Percentiles rank a stretch among this genome's conserved stretches.
phyloP scores from a whole-genome alignment of 35 echinoderm and acorn worm genomes.

The Nesometra sesokonis region DNA sequence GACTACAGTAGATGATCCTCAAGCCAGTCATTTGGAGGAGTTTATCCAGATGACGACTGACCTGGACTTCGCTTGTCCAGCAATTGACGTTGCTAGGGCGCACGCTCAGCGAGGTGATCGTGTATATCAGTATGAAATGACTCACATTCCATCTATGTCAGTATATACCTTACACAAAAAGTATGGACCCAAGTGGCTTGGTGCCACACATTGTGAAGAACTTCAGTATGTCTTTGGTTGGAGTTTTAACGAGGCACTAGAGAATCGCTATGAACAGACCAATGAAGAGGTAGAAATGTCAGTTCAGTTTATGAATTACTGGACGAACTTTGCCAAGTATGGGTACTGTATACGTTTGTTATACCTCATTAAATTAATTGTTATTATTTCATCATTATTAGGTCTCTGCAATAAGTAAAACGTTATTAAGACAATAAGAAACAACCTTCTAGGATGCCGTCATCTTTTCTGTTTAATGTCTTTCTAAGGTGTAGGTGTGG shows the following conservation, averaged over 20 bases:
- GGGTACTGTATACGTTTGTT: too few species aligned
- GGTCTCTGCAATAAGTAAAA: too few species aligned
- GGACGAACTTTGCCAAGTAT: conserved; percentile 83
- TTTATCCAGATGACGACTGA: background rate
- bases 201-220: conserved; percentile 62
- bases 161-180: background rate
- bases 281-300: conserved; percentile 37
- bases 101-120: background rate
- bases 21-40: background rate
- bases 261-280: background rate
- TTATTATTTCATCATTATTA: too few species aligned
- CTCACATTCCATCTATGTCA: background rate
- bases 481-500: too few species aligned
- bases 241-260: conserved; percentile 15
- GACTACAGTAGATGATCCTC: background rate
- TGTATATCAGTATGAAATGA: background rate
- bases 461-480: too few species aligned
- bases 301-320: conserved; percentile 48
- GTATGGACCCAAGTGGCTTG: conserved; percentile 39
- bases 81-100: background rate
- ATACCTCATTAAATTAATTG: too few species aligned
- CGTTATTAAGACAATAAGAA: too few species aligned
- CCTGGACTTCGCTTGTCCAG: background rate
- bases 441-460: too few species aligned
- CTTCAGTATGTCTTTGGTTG: conserved; percentile 62